A percentile compares a stretch with the other conserved stretches of the same genome.
These are phyloP conservation scores for Lathronympha strigana DNA, from an alignment of 2,888 invertebrate genomes.

Conservation along the genomic window DNA sequence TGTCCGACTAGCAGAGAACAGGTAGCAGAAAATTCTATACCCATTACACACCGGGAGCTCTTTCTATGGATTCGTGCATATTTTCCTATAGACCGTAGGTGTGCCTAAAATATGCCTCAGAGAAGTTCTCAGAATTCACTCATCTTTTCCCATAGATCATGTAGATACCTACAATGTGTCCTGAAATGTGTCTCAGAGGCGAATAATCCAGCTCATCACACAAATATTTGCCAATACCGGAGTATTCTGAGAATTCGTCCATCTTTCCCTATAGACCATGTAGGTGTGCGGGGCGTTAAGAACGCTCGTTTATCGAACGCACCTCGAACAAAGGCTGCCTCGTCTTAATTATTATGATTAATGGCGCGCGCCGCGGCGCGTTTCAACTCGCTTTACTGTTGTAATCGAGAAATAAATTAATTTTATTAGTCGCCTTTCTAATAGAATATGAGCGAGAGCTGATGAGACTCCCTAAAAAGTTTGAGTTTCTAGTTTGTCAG, in stretches of 20 bases:
- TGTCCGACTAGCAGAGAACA: no score
- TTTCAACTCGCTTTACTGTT: constrained; percentile 77
- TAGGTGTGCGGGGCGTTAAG: constrained; percentile 40
- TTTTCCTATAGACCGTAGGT: no score
- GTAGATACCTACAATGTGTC: no score
- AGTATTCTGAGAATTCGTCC: constrained; percentile 3
- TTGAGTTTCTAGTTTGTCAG: constrained; percentile 68
- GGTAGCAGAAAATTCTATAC: no score
- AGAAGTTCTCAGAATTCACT: no score
- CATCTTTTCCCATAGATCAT: not conserved
- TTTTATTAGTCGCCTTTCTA: constrained; percentile 80
- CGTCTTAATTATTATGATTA: constrained; percentile 84
- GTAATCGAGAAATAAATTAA: constrained; percentile 83
- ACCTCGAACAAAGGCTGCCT: constrained; percentile 77
- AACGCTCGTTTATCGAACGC: constrained; percentile 67
- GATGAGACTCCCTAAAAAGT: constrained; percentile 60
- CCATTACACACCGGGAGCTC: no score
- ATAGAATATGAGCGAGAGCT: constrained; percentile 71
- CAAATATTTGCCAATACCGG: constrained; percentile 1
- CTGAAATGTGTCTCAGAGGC: not conserved
- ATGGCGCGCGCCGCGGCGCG: constrained; percentile 74
- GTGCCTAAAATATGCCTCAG: no score
- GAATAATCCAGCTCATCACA: not conserved
- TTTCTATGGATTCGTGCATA: no score
- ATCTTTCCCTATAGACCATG: not conserved